A percentile compares a stretch with the other conserved stretches of the same genome.
Conservation (phyloP, 37 sponge, comb jelly and placozoan genomes). For the Agelas oroides region DNA sequence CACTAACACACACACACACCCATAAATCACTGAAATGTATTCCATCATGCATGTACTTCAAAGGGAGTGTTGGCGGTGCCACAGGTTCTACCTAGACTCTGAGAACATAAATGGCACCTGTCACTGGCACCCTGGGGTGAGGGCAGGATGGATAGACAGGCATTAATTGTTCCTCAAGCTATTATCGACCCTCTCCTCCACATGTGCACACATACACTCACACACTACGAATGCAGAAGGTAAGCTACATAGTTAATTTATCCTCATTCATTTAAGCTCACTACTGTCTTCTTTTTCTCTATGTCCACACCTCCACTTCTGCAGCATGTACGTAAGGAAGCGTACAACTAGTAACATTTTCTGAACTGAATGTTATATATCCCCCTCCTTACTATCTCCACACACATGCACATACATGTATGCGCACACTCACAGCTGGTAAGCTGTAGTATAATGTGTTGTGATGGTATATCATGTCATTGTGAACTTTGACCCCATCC, state of each 20-base stretch:
- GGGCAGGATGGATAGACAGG: not conserved
- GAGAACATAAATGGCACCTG: conserved; percentile 44
- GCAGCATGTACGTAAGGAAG: no score
- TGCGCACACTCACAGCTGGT: conserved; percentile 5
- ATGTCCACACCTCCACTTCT: not conserved
- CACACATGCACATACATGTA: conserved; percentile 24
- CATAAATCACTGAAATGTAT: not conserved
- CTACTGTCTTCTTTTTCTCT: not conserved
- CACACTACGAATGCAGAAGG: not conserved
- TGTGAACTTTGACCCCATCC: not conserved
- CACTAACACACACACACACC: no score
- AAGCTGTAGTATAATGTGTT: not conserved
- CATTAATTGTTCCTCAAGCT: no score
- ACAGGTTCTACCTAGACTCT: conserved; percentile 59
- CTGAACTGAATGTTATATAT: not conserved
- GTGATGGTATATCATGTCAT: not conserved
- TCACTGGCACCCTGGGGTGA: conserved; percentile 71
- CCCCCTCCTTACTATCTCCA: not conserved
- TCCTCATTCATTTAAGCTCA: not conserved
- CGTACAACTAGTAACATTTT: not conserved
- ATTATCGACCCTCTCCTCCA: not conserved
- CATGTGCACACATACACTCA: conserved; percentile 25
- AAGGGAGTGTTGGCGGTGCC: conserved; percentile 61
- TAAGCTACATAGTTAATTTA: not conserved
- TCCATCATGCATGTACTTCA: not conserved